phyloP scores from a whole-genome alignment of 2,113 vertebrate species.

The Amazona guildingii region DNA sequence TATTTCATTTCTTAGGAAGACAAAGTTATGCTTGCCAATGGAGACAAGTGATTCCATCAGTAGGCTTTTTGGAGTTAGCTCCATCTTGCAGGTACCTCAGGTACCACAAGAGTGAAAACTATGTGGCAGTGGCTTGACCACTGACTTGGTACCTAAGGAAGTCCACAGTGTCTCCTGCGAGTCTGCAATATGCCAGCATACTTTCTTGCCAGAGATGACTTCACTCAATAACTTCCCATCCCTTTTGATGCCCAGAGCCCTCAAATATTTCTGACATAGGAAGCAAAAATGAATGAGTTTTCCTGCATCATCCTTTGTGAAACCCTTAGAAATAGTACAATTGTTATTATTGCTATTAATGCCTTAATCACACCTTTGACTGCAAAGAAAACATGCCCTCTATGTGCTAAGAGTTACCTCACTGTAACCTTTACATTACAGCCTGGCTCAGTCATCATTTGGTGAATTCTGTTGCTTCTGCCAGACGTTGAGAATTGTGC shows the following conservation, averaged over 20 bases:
- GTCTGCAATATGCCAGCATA: neutral
- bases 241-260: neutral
- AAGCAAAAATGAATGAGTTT: neutral
- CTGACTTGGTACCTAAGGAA: neutral
- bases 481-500: rapidly evolving
- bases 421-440: neutral
- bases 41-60: neutral
- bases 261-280: neutral
- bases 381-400: neutral
- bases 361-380: neutral
- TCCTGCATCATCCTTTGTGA: neutral
- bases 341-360: neutral
- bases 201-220: neutral
- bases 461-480: neutral
- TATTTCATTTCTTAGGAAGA: neutral
- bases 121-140: neutral
- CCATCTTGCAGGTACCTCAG: neutral
- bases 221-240: neutral
- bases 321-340: neutral
- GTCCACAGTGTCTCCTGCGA: neutral
- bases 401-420: neutral
- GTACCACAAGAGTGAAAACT: neutral
- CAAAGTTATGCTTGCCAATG: neutral
- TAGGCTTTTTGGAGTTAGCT: neutral
- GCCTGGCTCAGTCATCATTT: no score